These are phyloP conservation scores for Thamnophis elegans DNA, from an alignment of 2,797 vertebrate species.

Conservation along the genomic window DNA sequence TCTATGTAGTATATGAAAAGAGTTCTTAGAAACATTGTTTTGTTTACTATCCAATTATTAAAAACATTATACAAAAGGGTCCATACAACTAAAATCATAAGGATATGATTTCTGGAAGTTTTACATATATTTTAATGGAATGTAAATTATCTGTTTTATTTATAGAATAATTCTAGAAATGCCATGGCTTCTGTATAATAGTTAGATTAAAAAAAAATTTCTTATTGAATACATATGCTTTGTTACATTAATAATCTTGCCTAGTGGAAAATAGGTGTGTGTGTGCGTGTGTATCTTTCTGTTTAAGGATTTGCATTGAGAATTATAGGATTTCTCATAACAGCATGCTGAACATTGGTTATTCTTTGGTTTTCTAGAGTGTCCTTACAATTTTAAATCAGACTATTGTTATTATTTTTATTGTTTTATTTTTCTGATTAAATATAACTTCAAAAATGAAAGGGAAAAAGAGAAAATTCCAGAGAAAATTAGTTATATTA, in stretches of 20 bases:
- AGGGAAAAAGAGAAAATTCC: not conserved
- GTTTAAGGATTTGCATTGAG: not conserved
- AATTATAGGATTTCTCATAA: not conserved
- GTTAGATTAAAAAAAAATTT: not conserved
- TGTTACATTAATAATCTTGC: not conserved
- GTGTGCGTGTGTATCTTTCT: not conserved
- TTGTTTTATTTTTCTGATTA: not conserved
- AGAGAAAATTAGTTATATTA: not conserved
- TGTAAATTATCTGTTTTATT: not conserved
- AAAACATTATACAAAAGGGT: not conserved
- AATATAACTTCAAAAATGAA: not conserved
- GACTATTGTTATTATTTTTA: not conserved
- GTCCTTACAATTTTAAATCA: not conserved
- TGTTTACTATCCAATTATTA: not conserved
- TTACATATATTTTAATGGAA: not conserved
- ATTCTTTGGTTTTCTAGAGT: not conserved
- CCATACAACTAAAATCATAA: not conserved
- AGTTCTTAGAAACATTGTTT: not conserved
- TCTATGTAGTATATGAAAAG: not conserved
- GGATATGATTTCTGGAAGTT: not conserved
- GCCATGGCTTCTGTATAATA: not conserved
- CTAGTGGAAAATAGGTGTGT: not conserved
- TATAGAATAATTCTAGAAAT: not conserved
- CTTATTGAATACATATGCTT: not conserved
- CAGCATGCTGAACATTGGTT: not conserved